Evolutionary conservation across 92 coral and sea anemone genomes (phyloP).

Genomic region (Anthopleura xanthogrammica): DNA sequence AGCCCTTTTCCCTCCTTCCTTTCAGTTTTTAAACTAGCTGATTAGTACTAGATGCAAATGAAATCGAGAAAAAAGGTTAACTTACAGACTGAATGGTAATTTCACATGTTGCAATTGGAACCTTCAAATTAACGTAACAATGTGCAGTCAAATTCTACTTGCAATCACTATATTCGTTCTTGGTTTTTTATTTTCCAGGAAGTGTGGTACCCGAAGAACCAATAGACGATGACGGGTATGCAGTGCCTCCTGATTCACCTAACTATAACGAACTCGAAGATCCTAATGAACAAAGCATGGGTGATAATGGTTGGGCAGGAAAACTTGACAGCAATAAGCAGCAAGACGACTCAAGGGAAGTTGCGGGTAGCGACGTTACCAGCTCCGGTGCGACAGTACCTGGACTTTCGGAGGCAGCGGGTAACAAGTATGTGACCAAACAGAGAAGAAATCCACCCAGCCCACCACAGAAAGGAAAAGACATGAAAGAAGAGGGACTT

Average conservation of each 20-base stretch:
- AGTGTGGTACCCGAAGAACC: too few species aligned
- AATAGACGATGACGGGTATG: too few species aligned
- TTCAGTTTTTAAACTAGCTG: too few species aligned
- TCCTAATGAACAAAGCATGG: neutral
- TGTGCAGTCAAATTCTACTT: too few species aligned
- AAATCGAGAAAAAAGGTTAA: too few species aligned
- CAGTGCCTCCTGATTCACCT: neutral
- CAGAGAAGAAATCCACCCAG: conserved; percentile 23
- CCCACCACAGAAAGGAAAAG: conserved; percentile 12
- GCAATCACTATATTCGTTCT: too few species aligned
- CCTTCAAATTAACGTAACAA: too few species aligned
- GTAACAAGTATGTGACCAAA: neutral
- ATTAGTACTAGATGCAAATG: too few species aligned
- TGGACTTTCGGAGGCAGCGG: neutral
- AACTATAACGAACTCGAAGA: neutral
- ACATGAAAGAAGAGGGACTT: neutral
- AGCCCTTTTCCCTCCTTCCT: too few species aligned
- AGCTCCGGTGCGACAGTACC: neutral
- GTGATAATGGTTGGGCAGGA: neutral
- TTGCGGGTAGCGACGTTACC: neutral
- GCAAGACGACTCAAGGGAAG: neutral
- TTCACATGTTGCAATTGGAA: too few species aligned
- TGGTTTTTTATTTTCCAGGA: too few species aligned
- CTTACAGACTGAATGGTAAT: too few species aligned
- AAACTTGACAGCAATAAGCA: neutral